Percentiles rank a stretch among this genome's conserved stretches.
Evolutionary conservation across 2,113 vertebrate genomes (phyloP).

Genomic region (Rhea pennata): DNA sequence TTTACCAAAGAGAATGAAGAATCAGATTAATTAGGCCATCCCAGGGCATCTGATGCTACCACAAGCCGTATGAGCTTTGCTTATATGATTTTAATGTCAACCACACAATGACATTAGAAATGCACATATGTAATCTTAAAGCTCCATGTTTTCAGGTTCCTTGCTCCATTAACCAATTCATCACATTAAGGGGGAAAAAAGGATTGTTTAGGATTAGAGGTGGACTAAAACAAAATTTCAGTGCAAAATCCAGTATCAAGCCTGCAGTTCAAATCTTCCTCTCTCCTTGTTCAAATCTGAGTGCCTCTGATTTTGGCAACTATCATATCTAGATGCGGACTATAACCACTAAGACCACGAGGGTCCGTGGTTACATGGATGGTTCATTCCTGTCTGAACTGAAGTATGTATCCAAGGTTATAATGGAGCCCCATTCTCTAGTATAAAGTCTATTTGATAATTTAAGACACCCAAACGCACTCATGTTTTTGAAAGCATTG

Average conservation of each 20-base stretch:
- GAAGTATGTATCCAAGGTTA: neutral
- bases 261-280: neutral
- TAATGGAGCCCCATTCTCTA: neutral
- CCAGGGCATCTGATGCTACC: neutral
- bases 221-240: neutral
- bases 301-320: neutral
- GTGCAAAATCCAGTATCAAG: neutral
- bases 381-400: neutral
- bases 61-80: neutral
- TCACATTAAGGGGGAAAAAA: neutral
- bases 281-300: neutral
- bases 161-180: neutral
- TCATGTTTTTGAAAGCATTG: neutral
- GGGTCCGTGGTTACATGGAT: neutral
- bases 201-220: slow-evolving; percentile 12
- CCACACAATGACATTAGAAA: neutral
- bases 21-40: rapidly evolving
- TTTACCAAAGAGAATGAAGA: neutral
- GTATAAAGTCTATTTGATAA: neutral
- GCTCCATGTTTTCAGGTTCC: neutral
- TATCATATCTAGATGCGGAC: neutral
- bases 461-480: neutral
- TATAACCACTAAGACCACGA: neutral
- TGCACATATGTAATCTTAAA: neutral
- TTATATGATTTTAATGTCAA: slow-evolving; percentile 6